Evolutionary conservation across 2,113 vertebrate species (phyloP), one percentile per base, ranked within the genome.

Genomic region (Pseudois nayaur): DNA sequence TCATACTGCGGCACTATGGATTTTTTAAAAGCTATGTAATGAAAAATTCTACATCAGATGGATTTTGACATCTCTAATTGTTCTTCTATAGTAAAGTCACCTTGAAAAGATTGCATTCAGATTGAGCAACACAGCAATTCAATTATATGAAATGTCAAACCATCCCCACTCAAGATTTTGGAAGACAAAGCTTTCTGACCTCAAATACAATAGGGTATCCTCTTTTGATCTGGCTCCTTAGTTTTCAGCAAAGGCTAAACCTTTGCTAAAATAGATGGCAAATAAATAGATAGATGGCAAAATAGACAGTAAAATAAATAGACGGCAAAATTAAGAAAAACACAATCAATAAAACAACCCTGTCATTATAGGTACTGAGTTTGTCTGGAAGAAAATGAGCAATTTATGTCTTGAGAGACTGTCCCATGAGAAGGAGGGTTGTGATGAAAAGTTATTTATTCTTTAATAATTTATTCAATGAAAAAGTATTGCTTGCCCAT

Each of bases 1-100:
- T 91, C 27, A 57, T 14, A 27, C 71, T 81, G 40, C 3, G 0
- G 8, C 19, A 85, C 14, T 91, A 36, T 40, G 52, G 48, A 48
- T 19, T 33, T 88, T 67, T 95, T 92, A 45, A 50, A 90, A 74
- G 2, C 8, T 57, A 43, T 48, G 8, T 74, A n/a, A 64, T 62
- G 11, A 94, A 91, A 81, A 92, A 40, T 76, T 86, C 43, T 82
- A 19, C 23, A 74, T 33, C n/a, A 67, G 40, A 45, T 91, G 23
- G 31, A 43, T 96, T 95, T 89, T 92, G 87, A 74, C 54, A 83
- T 76, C 93, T 95, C 45, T 89, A 91, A 95, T 82, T 94, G 60
- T 82, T 88, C 64, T 76, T 29, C 29, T 27, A 4, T 21, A 27
- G 33, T 78, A 29, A 92, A 85, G 78, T 62, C 57, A 94, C 25